These are phyloP conservation scores for Synergus gifuensis DNA, from an alignment of 2,888 invertebrate species.

Conservation along the genomic window DNA sequence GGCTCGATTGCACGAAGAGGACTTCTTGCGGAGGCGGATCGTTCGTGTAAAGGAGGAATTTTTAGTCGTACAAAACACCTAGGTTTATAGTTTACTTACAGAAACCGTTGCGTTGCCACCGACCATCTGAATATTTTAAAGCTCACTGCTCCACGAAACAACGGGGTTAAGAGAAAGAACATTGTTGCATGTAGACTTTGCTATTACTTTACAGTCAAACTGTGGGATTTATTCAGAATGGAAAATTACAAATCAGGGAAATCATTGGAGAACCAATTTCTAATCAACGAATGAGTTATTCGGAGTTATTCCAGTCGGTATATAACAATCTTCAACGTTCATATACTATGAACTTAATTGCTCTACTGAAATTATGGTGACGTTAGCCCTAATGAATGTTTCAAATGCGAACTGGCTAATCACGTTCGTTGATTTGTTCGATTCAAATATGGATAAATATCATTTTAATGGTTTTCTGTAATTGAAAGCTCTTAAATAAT, in stretches of 20 bases:
- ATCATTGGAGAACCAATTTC: not conserved
- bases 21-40: not conserved
- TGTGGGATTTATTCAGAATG: not conserved
- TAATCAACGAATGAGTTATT: not conserved
- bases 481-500: not conserved
- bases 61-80: not conserved
- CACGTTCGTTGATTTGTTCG: not conserved
- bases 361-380: not conserved
- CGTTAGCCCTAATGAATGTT: not conserved
- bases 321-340: not conserved
- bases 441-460: not conserved
- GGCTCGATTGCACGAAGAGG: constrained; percentile 1
- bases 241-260: not conserved
- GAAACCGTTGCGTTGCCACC: not conserved
- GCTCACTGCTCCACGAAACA: not conserved
- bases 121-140: not conserved
- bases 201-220: not conserved
- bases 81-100: not conserved
- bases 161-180: not conserved
- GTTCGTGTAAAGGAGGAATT: not conserved
- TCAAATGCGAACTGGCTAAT: not conserved
- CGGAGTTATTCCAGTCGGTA: no score
- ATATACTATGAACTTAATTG: not conserved
- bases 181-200: not conserved
- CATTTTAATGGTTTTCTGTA: not conserved